Base-by-base conservation (phyloP, 2,888 invertebrate species). In the Drosophila atripex region DNA sequence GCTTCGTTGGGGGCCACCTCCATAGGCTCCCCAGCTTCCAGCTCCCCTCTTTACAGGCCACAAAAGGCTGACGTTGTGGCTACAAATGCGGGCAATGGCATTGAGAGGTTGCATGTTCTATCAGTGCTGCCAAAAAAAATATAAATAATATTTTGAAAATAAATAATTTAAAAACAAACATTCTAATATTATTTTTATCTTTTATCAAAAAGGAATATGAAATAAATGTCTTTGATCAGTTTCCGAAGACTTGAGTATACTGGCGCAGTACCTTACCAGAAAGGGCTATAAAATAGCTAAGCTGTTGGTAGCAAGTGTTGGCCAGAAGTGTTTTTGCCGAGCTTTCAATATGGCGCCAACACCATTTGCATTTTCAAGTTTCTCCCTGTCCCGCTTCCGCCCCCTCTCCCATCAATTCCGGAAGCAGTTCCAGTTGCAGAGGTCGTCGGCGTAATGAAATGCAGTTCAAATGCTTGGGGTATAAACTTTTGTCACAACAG, bases 331-430 rank as follows among this genome's bases (percentile, higher is more conserved):
- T 59, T 57, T 43, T 39, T 30, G 25, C 79, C 71, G 68, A 76
- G 83, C 83, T 78, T 82, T 75, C 87, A 84, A 84, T 87, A 87
- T 84, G 87, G 86, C 86, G 78, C 80, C 84, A 82, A 82, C 80
- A 75, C 68, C 77, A 84, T 87, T 84, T 85, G 87, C 84, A 84
- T 82, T 84, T 76, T 70, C 78, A 55, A 43, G 43, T 18, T 21
- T 5, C 1, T 6, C 43, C 41, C n/a, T 32, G 21, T 11, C 12
- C 18, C 5, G 43, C 14, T 43, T 43, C 28, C 18, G 21, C 38
- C 45, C 12, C 8, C 30, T 7, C 6, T 14, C 35, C 11, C 51
- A 51, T 25, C 53, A 16, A 46, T 49, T 32, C 45, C 53, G 56
- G 51, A 41, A 65, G 53, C 73, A 49, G 61, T 63, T 39, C 53